Evolutionary conservation across 2,888 invertebrate species (phyloP), one percentile per base, ranked within the genome.

Genomic region (Drosophila meridiana): DNA sequence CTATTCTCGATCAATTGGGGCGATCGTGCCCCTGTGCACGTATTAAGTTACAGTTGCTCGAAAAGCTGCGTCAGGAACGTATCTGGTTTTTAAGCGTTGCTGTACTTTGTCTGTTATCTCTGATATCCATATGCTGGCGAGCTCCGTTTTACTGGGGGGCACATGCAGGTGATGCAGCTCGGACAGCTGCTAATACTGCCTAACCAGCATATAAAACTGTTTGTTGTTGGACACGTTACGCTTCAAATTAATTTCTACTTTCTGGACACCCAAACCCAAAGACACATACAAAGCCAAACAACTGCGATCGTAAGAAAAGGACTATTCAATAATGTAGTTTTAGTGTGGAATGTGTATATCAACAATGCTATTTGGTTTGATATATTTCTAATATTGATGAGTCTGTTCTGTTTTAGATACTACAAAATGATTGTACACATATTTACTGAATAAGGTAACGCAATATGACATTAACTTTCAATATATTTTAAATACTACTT

Each of bases 1-100:
- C 70, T 70, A 67, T 69, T 71, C 66, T 26, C 30, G 62, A 34
- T 68, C 40, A 68, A 75, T 75, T 78, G 79, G 84, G 73, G 76
- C 73, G 82, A 81, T 78, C 76, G 59, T 72, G 68, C 60, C 69
- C 64, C 68, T 62, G 73, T 73, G 77, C 76, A 80, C 89, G 68
- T 86, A 85, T 86, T 73, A 56, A 65, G 69, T 86, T 86, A 78
- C 85, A 75, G 58, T 36, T 62, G 47, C 63, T 52, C 48, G 55
- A 58, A 73, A 73, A 67, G 73, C 74, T 78, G 69, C 48, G 38
- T 43, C 56, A 60, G 36, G 36, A 61, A n/a, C 48, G 45, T 61
- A 70, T 65, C 65, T 69, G 64, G 47, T 52, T 65, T 69, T 26
- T 20, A 13, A 56, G 42, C 65, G 38, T 43, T 73, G 63, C 57